Evolutionary conservation across 2,888 invertebrate species (phyloP).

Genomic region (Polyploca ridens): DNA sequence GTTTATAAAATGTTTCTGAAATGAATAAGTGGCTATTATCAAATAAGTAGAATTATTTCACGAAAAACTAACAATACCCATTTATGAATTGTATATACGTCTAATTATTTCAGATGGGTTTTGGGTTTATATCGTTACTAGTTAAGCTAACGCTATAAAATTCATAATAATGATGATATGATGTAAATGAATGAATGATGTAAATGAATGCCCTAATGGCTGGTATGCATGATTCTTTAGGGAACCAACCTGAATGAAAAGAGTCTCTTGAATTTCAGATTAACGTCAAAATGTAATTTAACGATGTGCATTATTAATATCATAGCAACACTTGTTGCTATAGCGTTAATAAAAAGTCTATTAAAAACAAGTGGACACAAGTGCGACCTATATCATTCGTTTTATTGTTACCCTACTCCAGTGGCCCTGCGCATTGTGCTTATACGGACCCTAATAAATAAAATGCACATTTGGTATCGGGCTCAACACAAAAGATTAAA

Average conservation of each 20-base stretch:
- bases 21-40: neutral
- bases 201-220: too few species aligned
- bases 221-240: too few species aligned
- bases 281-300: conserved; percentile 2
- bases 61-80: too few species aligned
- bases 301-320: conserved; percentile 20
- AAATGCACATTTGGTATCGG: conserved; percentile 77
- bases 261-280: conserved; percentile 14
- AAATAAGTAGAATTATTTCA: too few species aligned
- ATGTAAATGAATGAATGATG: too few species aligned
- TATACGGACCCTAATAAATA: conserved; percentile 71
- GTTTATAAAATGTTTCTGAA: neutral
- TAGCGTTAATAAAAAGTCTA: conserved; percentile 66
- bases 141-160: too few species aligned
- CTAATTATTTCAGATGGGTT: too few species aligned
- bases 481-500: conserved; percentile 76
- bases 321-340: conserved; percentile 55
- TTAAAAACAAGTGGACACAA: conserved; percentile 79
- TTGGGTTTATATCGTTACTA: too few species aligned
- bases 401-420: conserved; percentile 54
- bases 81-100: too few species aligned
- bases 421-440: conserved; percentile 42
- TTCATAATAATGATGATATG: too few species aligned
- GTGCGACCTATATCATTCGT: conserved; percentile 73
- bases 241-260: neutral